Conservation (phyloP, 2,113 vertebrate genomes). For the Actinemys pallida region DNA sequence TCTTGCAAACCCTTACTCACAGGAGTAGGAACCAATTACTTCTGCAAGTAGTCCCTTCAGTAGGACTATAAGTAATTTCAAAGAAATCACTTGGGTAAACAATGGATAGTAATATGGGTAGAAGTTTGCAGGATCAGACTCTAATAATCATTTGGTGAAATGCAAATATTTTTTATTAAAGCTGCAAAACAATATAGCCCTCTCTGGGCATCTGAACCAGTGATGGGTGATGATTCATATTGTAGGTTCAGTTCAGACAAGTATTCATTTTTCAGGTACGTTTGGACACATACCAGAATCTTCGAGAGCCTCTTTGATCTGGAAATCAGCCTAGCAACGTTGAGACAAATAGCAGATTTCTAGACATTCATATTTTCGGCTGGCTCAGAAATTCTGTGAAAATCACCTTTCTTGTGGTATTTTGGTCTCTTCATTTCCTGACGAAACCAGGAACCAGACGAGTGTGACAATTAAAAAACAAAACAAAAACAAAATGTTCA, state of each 20-base stretch:
- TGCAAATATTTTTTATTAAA: not conserved
- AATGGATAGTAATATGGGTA: fast-evolving
- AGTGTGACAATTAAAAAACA: not conserved
- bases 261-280: not conserved
- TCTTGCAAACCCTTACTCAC: not conserved
- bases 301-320: not conserved
- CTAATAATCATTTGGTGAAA: not conserved
- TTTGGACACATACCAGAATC: not conserved
- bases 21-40: not conserved
- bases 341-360: not conserved
- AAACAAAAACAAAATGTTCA: not conserved
- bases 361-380: not conserved
- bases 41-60: not conserved
- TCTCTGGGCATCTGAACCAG: not conserved
- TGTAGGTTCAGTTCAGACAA: not conserved
- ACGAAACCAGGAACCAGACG: conserved; percentile 1
- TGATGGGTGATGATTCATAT: not conserved
- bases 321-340: not conserved
- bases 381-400: not conserved
- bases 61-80: not conserved
- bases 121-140: not conserved
- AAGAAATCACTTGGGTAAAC: not conserved
- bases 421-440: not conserved
- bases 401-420: not conserved
- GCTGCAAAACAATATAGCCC: not conserved